phyloP scores from a whole-genome alignment of 2,888 invertebrate genomes.

The Ernsta delagoae region DNA sequence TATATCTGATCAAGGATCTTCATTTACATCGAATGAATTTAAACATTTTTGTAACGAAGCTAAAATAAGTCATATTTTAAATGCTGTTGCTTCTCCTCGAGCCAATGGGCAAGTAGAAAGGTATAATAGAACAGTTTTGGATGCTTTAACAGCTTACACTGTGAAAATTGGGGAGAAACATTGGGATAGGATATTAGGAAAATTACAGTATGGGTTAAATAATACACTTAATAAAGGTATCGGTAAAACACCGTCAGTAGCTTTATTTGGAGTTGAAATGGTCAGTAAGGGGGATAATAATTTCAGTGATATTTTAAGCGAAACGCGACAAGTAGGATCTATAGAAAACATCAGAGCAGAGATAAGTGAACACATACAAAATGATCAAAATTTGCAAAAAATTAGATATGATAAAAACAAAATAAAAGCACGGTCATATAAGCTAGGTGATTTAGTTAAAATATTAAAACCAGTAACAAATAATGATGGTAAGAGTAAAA shows the following conservation, averaged over 20 bases:
- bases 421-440: slow-evolving; percentile 8
- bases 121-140: neutral
- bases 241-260: neutral
- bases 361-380: neutral
- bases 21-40: slow-evolving; percentile 8
- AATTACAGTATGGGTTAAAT: slow-evolving; percentile 5
- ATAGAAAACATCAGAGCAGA: neutral
- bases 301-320: slow-evolving; percentile 1
- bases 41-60: neutral
- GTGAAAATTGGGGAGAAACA: slow-evolving; percentile 2
- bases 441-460: slow-evolving; percentile 12
- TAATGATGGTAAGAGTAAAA: slow-evolving; percentile 21
- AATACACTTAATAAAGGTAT: slow-evolving; percentile 8
- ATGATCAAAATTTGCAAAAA: slow-evolving; percentile 6
- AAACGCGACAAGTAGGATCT: slow-evolving; percentile 4
- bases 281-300: slow-evolving; percentile 1
- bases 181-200: slow-evolving; percentile 1
- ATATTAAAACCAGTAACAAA: slow-evolving; percentile 1
- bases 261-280: neutral
- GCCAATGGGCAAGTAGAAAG: slow-evolving; percentile 3
- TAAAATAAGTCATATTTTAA: neutral
- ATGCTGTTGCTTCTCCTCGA: slow-evolving; percentile 10
- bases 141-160: neutral
- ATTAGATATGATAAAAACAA: slow-evolving; percentile 7
- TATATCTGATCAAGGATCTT: slow-evolving; percentile 10